Evolutionary conservation across 1,140 invertebrate genomes (phyloP).

Genomic region (Trialeurodes vaporariorum): DNA sequence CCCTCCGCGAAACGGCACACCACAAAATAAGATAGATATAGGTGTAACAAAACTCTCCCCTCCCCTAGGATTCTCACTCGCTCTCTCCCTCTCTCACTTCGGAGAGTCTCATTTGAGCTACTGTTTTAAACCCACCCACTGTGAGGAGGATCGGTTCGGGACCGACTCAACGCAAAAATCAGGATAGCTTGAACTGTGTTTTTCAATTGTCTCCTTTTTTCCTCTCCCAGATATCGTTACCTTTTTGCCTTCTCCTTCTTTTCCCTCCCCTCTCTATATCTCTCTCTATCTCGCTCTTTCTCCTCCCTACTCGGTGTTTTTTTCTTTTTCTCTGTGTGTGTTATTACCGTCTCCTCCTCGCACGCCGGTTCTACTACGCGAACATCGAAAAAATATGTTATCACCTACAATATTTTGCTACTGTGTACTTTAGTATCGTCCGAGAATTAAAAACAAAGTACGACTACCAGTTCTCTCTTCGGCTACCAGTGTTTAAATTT

Average conservation of each 20-base stretch:
- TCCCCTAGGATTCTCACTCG: not conserved
- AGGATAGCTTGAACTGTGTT: not conserved
- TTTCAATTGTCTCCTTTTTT: conserved; percentile 1
- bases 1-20: not conserved
- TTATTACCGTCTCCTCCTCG: not conserved
- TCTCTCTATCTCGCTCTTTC: not conserved
- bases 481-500: not conserved
- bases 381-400: not conserved
- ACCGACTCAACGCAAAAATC: not conserved
- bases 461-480: not conserved
- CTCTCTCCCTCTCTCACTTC: too few species aligned
- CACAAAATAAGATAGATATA: conserved; percentile 1
- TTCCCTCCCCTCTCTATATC: not conserved
- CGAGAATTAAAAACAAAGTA: not conserved
- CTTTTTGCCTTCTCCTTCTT: not conserved
- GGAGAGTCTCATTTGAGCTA: not conserved
- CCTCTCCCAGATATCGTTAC: not conserved
- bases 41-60: not conserved
- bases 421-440: not conserved
- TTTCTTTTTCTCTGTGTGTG: not conserved
- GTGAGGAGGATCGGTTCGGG: not conserved
- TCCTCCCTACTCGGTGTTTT: not conserved
- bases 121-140: not conserved
- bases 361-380: not conserved
- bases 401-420: not conserved